phyloP scores from a whole-genome alignment of 2,797 vertebrate species.

The Lindbergichthys nudifrons region DNA sequence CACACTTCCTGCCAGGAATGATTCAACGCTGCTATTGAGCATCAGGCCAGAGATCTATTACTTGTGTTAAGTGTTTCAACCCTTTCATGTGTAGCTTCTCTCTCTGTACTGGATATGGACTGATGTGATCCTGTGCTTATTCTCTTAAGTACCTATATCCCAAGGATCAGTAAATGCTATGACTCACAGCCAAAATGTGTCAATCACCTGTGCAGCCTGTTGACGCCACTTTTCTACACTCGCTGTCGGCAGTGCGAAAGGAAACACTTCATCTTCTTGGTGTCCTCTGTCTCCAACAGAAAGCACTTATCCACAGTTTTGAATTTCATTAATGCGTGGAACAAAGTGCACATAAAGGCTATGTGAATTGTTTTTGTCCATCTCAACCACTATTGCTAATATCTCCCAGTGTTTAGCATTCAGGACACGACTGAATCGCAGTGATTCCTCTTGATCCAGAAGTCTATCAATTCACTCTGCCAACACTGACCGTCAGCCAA shows the following conservation, averaged over 20 bases:
- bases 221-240: conserved; percentile 39
- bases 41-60: conserved; percentile 13
- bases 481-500: conserved; percentile 25
- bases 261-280: conserved; percentile 44
- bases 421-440: conserved; percentile 14
- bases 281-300: conserved; percentile 27
- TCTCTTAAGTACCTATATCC: conserved; percentile 24
- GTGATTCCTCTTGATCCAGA: conserved; percentile 39
- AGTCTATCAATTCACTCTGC: conserved; percentile 42
- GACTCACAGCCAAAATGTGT: conserved; percentile 50
- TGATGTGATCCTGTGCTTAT: conserved; percentile 30
- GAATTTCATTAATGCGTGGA: conserved; percentile 40
- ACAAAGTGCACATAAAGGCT: conserved; percentile 35
- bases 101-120: conserved; percentile 13
- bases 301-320: conserved; percentile 50
- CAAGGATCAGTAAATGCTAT: conserved; percentile 37
- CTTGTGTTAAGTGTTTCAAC: background rate
- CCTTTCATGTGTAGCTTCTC: background rate
- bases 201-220: conserved; percentile 43
- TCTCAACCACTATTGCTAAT: conserved; percentile 21
- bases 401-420: conserved; percentile 37
- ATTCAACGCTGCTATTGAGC: background rate
- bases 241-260: conserved; percentile 40
- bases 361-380: conserved; percentile 25
- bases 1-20: background rate